Conservation (phyloP, 1,140 invertebrate genomes). For the Drosophila ficusphila region DNA sequence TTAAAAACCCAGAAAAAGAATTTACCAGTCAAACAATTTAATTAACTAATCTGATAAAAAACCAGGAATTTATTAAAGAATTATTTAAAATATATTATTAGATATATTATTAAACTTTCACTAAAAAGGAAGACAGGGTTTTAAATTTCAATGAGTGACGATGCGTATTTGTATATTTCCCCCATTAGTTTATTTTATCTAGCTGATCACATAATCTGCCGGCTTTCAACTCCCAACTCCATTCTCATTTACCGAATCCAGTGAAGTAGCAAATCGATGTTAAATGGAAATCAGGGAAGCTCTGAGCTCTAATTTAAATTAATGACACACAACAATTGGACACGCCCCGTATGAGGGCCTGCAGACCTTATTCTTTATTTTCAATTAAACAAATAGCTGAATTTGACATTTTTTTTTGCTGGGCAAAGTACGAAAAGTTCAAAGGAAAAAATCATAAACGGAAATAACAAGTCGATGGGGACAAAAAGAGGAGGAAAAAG, state of each 20-base stretch:
- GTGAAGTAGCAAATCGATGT: slow-evolving; percentile 41
- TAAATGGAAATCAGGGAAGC: slow-evolving; percentile 6
- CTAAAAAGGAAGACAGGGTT: no score
- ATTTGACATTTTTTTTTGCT: slow-evolving; percentile 73
- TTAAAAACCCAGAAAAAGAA: no score
- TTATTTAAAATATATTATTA: no score
- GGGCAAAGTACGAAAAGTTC: slow-evolving; percentile 45
- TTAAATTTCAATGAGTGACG: neutral
- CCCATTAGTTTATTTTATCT: slow-evolving; percentile 26
- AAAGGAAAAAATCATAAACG: slow-evolving; percentile 71
- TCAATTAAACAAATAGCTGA: slow-evolving; percentile 83
- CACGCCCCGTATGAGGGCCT: slow-evolving; percentile 27
- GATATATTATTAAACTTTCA: no score
- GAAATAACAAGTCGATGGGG: slow-evolving; percentile 60
- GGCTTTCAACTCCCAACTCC: slow-evolving; percentile 2
- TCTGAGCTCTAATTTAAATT: slow-evolving; percentile 66
- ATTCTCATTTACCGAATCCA: slow-evolving; percentile 2
- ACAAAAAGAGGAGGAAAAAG: slow-evolving; percentile 21
- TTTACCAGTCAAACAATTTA: no score
- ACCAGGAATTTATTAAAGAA: no score
- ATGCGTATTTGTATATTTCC: neutral
- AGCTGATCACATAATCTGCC: slow-evolving; percentile 32
- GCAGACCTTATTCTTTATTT: slow-evolving; percentile 40
- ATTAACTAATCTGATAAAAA: no score
- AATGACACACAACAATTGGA: slow-evolving; percentile 73